Evolutionary conservation across 2,113 vertebrate species (phyloP), one percentile per base, ranked within the genome.

Genomic region (Arvicanthis niloticus): DNA sequence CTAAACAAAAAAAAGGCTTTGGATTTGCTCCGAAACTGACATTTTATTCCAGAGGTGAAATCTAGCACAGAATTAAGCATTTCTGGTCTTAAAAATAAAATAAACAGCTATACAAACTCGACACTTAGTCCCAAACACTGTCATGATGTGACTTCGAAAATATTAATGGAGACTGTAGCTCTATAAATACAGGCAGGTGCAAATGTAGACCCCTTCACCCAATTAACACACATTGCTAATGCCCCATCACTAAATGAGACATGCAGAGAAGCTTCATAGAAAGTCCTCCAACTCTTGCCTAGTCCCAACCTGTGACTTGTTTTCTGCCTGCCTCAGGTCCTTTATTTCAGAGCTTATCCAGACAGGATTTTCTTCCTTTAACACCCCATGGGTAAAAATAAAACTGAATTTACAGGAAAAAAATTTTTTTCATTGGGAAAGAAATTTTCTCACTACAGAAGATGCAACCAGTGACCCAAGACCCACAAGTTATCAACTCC

Each of bases 401-500:
- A 86, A 98, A 62, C 40, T 42, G n/a, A 96, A 98, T 42, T 42
- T 67, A 70, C 7, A 9, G 56, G 85, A 45, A 45, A 45, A 45
- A 45, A 45, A 45, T 45, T 45, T 45, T 94, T 11, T 58, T 37
- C 70, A 95, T 26, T 17, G 48, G 87, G 60, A 31, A 24, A 92
- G 31, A n/a, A 16, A 37, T 26, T 29, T 7, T 26, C 24, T 22
- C 65, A 94, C 22, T 80, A 42, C 62, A 93, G 91, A 95, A 94
- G 0, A 92, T 78, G 77, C 29, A 60, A 85, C 77, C 93, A 95
- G 8, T 78, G 68, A 97, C 90, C 93, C 96, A 72, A 97, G 92
- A 97, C 48, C 78, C 29, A 72, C 31, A 95, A 95, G 70, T 97
- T 97, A 97, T 80, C 97, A 97, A 96, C 40, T 95, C 91, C 93